Conservation (phyloP, 2,113 vertebrate species). For the Pluvialis apricaria region DNA sequence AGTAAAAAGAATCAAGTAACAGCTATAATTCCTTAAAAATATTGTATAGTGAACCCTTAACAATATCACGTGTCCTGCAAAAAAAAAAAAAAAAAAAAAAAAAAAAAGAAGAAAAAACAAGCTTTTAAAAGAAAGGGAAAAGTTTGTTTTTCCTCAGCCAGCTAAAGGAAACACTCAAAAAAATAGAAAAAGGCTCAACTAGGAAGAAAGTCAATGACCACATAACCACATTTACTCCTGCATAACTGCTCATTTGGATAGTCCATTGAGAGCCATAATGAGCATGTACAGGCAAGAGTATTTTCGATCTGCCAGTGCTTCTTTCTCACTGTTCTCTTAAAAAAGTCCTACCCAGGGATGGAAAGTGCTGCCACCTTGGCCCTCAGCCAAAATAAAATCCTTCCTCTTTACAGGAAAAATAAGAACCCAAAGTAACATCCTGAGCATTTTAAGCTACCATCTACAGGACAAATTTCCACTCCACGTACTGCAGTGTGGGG, state of each 20-base stretch:
- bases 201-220: not conserved
- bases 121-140: not conserved
- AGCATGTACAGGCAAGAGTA: not conserved
- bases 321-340: not conserved
- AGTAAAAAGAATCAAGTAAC: not conserved
- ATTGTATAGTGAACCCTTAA: not conserved
- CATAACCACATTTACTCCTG: not conserved
- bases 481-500: not conserved
- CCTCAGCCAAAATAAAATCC: not conserved
- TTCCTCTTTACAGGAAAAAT: not conserved
- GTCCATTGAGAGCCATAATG: not conserved
- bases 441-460: not conserved
- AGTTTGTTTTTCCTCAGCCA: fast-evolving
- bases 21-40: not conserved
- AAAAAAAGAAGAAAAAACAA: not conserved
- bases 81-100: not conserved
- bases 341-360: not conserved
- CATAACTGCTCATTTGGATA: not conserved
- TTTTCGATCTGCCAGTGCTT: not conserved
- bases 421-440: not conserved
- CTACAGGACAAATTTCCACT: not conserved
- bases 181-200: not conserved
- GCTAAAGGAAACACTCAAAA: not conserved
- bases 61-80: not conserved
- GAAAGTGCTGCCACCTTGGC: not conserved